Evolutionary conservation across 2,113 vertebrate species (phyloP).

Genomic region (Ia io): DNA sequence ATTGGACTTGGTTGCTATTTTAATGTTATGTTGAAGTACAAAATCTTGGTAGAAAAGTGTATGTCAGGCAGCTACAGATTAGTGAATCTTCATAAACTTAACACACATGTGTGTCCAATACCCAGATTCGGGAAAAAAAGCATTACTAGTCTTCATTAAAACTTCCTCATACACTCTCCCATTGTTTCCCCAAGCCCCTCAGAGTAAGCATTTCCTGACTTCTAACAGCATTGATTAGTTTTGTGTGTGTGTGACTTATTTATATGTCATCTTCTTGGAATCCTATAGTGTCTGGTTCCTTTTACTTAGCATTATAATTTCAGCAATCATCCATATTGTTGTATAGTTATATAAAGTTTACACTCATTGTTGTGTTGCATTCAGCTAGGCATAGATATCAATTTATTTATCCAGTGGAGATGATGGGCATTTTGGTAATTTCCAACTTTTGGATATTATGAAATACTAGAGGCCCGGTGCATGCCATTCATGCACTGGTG

Average conservation of each 20-base stretch:
- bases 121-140: background rate
- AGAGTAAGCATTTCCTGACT: background rate
- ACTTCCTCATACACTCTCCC: background rate
- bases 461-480: background rate
- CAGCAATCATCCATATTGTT: background rate
- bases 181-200: fast-evolving
- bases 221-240: background rate
- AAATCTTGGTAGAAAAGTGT: background rate
- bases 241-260: background rate
- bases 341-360: background rate
- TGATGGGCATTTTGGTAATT: background rate
- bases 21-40: background rate
- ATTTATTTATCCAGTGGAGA: background rate
- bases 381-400: background rate
- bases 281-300: background rate
- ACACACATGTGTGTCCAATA: background rate
- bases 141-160: background rate
- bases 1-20: background rate
- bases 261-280: background rate
- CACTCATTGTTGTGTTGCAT: background rate
- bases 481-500: too few species aligned
- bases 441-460: background rate
- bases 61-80: background rate
- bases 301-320: background rate
- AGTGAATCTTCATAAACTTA: background rate